A percentile compares a stretch with the other conserved stretches of the same genome.
phyloP scores from a whole-genome alignment of 2,113 vertebrate species.

The Callaeas wilsoni region DNA sequence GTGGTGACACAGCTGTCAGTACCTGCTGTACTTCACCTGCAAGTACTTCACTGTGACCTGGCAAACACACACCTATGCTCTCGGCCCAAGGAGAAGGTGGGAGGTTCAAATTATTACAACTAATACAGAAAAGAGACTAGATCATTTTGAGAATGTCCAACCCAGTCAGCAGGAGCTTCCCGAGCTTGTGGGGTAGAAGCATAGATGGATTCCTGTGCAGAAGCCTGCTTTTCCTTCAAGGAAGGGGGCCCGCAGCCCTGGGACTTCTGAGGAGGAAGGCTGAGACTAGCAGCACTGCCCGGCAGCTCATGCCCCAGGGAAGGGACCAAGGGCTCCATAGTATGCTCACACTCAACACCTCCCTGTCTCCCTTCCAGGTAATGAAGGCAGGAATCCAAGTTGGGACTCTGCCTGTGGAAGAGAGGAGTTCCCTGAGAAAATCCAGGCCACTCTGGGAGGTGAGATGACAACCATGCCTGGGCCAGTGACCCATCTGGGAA shows the following conservation, averaged over 20 bases:
- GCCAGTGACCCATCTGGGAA: neutral
- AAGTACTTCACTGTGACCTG: neutral
- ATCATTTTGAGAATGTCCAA: neutral
- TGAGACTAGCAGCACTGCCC: no score
- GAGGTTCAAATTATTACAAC: neutral
- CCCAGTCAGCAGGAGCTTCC: neutral
- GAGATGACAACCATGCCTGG: neutral
- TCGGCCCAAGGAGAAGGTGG: neutral
- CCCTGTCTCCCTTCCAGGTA: neutral
- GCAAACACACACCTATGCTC: neutral
- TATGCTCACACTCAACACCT: neutral
- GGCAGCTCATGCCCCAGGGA: neutral
- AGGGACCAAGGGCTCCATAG: accelerated
- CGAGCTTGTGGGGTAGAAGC: neutral
- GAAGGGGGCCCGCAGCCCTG: neutral
- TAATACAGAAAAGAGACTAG: neutral
- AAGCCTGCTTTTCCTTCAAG: neutral
- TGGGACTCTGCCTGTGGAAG: no score
- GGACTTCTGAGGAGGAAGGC: neutral
- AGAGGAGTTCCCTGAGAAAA: neutral
- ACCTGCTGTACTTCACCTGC: neutral
- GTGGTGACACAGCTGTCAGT: neutral
- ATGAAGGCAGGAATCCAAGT: neutral
- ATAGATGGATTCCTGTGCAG: neutral
- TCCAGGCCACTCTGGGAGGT: neutral